These are phyloP conservation scores for Engystomops pustulosus DNA, from an alignment of 2,113 vertebrate species.

Conservation along the genomic window DNA sequence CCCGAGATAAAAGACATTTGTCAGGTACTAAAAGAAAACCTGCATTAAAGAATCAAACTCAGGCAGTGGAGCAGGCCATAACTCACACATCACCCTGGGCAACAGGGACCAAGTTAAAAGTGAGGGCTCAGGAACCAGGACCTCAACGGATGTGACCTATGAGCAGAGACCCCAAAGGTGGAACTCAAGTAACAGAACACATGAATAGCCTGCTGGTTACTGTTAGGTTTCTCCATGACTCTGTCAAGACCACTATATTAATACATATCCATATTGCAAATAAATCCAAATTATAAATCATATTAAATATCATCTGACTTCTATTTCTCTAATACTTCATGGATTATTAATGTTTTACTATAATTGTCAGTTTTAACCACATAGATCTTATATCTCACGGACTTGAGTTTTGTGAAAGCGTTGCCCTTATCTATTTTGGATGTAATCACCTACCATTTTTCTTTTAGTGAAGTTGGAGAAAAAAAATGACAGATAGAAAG, in stretches of 20 bases:
- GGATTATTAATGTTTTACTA: neutral
- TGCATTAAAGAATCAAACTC: constrained; percentile 51
- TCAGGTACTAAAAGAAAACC: constrained; percentile 57
- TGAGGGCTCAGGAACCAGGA: constrained; percentile 37
- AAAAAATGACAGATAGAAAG: neutral
- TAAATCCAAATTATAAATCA: neutral
- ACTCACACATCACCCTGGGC: constrained; percentile 52
- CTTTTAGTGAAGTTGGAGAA: neutral
- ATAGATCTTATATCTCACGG: neutral
- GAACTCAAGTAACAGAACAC: neutral
- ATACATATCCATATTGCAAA: neutral
- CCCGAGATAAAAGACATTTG: constrained; percentile 55
- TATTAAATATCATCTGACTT: too few species aligned
- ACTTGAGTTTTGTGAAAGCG: too few species aligned
- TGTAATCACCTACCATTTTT: neutral
- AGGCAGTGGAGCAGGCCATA: constrained; percentile 29
- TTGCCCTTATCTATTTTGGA: too few species aligned
- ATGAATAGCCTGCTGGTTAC: constrained; percentile 2
- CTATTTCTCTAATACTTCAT: neutral
- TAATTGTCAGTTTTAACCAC: neutral
- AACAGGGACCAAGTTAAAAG: constrained; percentile 25
- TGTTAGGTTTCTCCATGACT: neutral
- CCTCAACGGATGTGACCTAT: constrained; percentile 29
- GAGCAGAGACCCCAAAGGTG: neutral
- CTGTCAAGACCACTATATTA: neutral